Evolutionary conservation across 2,797 vertebrate genomes (phyloP).

Genomic region (Sebastes wilsoni): DNA sequence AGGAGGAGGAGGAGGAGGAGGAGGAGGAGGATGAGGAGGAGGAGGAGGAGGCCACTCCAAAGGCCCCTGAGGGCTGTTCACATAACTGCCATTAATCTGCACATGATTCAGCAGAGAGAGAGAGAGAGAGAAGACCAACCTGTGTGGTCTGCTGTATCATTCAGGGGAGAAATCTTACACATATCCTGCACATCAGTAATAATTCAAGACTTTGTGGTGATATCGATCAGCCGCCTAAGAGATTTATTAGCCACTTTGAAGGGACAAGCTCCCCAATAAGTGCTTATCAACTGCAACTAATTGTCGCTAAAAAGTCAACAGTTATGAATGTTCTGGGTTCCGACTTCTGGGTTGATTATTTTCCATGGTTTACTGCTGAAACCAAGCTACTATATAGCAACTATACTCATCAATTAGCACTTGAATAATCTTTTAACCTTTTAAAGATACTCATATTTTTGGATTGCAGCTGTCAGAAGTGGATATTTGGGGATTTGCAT

Average conservation of each 20-base stretch:
- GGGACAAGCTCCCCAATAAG: slow-evolving; percentile 1
- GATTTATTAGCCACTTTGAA: slow-evolving; percentile 37
- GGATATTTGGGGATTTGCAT: not conserved
- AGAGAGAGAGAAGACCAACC: not conserved
- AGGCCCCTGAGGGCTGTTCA: slow-evolving; percentile 66
- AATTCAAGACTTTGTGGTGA: not conserved
- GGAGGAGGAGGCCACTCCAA: slow-evolving; percentile 48
- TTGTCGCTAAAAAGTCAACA: slow-evolving; percentile 1
- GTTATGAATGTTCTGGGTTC: not conserved
- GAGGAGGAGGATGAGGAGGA: slow-evolving; percentile 12
- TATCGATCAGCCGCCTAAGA: not conserved
- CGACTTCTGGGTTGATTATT: not conserved
- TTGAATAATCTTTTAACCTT: not conserved
- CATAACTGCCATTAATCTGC: slow-evolving; percentile 75
- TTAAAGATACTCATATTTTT: not conserved
- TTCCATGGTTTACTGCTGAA: not conserved
- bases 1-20: slow-evolving; percentile 23
- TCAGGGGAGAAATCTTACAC: not conserved
- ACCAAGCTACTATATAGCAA: not conserved
- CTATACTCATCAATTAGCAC: not conserved
- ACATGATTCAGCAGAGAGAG: slow-evolving; percentile 57
- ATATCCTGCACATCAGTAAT: not conserved
- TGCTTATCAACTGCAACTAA: slow-evolving; percentile 3
- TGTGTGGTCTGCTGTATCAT: not conserved
- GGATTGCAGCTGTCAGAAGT: not conserved